These are phyloP conservation scores for Papilio polyxenes DNA, from an alignment of 1,140 invertebrate genomes.

Conservation along the genomic window DNA sequence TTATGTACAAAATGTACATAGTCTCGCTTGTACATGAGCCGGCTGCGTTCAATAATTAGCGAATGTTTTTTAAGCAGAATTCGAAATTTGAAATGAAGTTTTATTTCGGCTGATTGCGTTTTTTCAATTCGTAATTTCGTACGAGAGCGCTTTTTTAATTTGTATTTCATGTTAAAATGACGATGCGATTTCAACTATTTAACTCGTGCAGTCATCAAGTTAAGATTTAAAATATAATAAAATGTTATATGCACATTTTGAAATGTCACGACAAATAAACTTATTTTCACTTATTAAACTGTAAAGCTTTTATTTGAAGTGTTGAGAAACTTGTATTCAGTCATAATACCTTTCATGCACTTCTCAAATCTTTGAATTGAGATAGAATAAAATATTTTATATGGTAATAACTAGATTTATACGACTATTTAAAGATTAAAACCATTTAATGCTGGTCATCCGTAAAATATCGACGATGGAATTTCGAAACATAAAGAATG, in stretches of 20 bases:
- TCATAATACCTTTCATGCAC: neutral
- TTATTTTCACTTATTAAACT: neutral
- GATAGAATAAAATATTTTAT: neutral
- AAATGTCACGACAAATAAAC: neutral
- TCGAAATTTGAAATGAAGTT: constrained; percentile 77
- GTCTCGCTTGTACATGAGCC: constrained; percentile 60
- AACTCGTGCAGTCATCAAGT: neutral
- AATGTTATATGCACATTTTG: neutral
- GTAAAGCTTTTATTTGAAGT: neutral
- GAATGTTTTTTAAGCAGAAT: constrained; percentile 78
- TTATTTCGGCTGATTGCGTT: constrained; percentile 72
- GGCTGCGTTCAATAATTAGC: constrained; percentile 74
- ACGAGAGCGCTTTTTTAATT: constrained; percentile 56
- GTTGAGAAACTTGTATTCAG: neutral
- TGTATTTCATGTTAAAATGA: constrained; percentile 49
- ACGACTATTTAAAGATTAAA: neutral
- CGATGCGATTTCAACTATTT: constrained; percentile 45
- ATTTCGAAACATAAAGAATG: neutral
- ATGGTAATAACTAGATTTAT: neutral
- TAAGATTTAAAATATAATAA: neutral
- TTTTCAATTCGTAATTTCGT: constrained; percentile 68
- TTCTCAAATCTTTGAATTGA: neutral
- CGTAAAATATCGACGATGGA: neutral
- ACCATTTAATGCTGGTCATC: neutral
- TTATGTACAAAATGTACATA: constrained; percentile 58